Evolutionary conservation across 2,888 invertebrate species (phyloP), one percentile per base, ranked within the genome.

Genomic region (Sphinx pinastri): DNA sequence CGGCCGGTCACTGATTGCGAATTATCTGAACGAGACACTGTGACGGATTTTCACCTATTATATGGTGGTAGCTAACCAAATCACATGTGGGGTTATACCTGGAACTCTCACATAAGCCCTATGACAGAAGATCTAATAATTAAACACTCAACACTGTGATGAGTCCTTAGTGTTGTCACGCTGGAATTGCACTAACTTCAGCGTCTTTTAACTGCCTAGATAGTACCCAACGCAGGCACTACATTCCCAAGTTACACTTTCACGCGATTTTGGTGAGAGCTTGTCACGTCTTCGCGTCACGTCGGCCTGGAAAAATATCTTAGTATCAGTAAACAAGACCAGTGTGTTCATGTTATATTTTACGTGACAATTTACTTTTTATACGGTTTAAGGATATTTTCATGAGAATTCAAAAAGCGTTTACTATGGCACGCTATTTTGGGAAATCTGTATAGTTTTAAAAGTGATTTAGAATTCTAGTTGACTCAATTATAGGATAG

Each of bases 241-340:
- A 60, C 63, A 19, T 63, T 63, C n/a, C 16, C 7, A 19, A 49
- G 63, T 63, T 63, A 60, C 60, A 60, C 16, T n/a, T 63, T 63
- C 63, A 47, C 47, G 47, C 12, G 63, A 19, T 47, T 63, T 49
- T 63, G 16, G 63, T 47, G 12, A 63, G 47, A 47, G 19, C 16
- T 19, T 19, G 19, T 63, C 31, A 57, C 57, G 58, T 31, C 13
- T 14, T 13, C 47, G 63, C 47, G 63, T 63, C 63, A 49, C 63
- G 49, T 13, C 60, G 12, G 5, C 12, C 63, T 49, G 19, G 63
- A 47, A 63, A 63, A 19, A 63, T 60, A 13, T 16, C 60, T 47
- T 49, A 19, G 63, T 47, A 63, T 60, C 45, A 60, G 45, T 47
- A 60, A 60, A 45, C 60, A 60, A 60, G 38, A 16, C n/a, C 45